phyloP scores from a whole-genome alignment of 2,888 invertebrate species.

The Artemia sp. region DNA sequence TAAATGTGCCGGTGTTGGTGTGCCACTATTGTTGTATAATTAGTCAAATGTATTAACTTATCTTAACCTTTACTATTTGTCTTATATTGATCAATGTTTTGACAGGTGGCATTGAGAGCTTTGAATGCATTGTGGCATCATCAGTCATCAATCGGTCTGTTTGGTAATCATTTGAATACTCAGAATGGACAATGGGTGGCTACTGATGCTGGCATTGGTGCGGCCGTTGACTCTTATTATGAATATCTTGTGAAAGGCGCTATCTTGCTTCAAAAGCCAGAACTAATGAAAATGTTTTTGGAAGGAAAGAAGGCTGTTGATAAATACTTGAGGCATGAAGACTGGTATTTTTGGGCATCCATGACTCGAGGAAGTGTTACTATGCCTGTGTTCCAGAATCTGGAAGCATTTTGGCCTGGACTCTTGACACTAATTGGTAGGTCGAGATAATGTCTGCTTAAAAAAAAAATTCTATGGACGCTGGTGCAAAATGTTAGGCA shows the following conservation, averaged over 20 bases:
- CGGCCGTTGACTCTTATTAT: slow-evolving; percentile 91
- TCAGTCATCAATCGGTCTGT: slow-evolving; percentile 65
- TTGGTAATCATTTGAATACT: slow-evolving; percentile 94
- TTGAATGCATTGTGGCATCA: slow-evolving; percentile 69
- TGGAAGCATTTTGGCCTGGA: slow-evolving; percentile 98
- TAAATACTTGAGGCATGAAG: slow-evolving; percentile 72
- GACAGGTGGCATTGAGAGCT: slow-evolving; percentile 72
- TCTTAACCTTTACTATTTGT: slow-evolving; percentile 3
- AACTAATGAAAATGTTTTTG: slow-evolving; percentile 76
- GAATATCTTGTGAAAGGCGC: slow-evolving; percentile 96
- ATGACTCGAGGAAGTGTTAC: slow-evolving; percentile 92
- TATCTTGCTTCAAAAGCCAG: slow-evolving; percentile 69
- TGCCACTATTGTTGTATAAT: slow-evolving; percentile 44
- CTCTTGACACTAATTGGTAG: slow-evolving; percentile 61
- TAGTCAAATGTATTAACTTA: slow-evolving; percentile 24
- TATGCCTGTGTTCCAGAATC: slow-evolving; percentile 89
- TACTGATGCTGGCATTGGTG: slow-evolving; percentile 86
- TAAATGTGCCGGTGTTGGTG: slow-evolving; percentile 86
- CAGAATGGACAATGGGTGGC: slow-evolving; percentile 92
- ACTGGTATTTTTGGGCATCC: slow-evolving; percentile 99
- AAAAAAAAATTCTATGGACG: too few relatives aligned
- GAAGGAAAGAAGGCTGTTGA: slow-evolving; percentile 58
- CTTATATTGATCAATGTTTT: neutral
- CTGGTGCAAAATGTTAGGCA: too few relatives aligned
- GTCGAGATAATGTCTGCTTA: neutral